Percentiles rank a stretch among this genome's conserved stretches.
Conservation (phyloP, 2,113 vertebrate species). For the Numida meleagris region DNA sequence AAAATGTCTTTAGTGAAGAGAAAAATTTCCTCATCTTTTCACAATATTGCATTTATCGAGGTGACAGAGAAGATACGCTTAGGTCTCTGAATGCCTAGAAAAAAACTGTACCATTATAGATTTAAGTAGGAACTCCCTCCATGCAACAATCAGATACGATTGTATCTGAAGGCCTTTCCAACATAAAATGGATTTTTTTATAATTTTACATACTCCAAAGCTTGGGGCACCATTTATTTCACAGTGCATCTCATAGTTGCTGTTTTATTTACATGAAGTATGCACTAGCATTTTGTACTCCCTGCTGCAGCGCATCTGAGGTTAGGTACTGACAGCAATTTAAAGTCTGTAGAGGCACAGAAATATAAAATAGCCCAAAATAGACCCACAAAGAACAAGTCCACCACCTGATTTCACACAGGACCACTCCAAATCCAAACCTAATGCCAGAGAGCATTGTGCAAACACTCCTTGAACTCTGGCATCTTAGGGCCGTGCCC, state of each 20-base stretch:
- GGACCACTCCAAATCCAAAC: not conserved
- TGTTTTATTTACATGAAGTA: not conserved
- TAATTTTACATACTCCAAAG: not conserved
- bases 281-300: fast-evolving
- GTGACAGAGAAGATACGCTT: not conserved
- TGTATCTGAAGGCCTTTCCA: not conserved
- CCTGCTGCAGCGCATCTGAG: not conserved
- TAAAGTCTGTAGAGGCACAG: not conserved
- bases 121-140: not conserved
- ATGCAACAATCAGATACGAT: not conserved
- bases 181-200: not conserved
- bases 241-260: not conserved
- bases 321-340: not conserved
- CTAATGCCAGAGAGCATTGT: not conserved
- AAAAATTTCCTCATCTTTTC: not conserved
- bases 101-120: not conserved
- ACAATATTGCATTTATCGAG: not conserved
- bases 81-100: not conserved
- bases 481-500: not conserved
- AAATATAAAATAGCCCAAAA: not conserved
- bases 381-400: not conserved
- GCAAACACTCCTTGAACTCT: not conserved
- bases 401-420: not conserved
- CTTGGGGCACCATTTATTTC: not conserved
- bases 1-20: not conserved